These are phyloP conservation scores for Micrastur ruficollis DNA, from an alignment of 2,797 vertebrate genomes.

Conservation along the genomic window DNA sequence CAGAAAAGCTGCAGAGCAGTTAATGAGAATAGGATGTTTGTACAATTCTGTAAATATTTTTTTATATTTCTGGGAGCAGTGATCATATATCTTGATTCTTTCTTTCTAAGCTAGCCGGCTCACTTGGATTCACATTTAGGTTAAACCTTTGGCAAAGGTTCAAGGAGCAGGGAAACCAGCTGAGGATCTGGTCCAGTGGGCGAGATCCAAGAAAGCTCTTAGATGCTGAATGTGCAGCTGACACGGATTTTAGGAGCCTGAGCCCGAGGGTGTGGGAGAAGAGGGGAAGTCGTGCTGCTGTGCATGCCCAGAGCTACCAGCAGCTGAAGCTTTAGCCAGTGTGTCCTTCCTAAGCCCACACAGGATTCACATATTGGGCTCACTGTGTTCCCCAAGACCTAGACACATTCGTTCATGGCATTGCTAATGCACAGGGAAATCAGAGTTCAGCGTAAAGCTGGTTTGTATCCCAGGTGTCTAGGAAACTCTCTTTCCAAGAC, in stretches of 20 bases:
- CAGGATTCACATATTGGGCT: neutral
- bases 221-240: constrained; percentile 25
- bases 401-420: neutral
- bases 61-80: constrained; percentile 61
- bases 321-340: neutral
- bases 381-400: neutral
- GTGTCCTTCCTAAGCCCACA: neutral
- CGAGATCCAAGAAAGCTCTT: constrained; percentile 53
- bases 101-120: neutral
- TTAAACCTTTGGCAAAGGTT: constrained; percentile 24
- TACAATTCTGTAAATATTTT: constrained; percentile 67
- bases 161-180: constrained; percentile 30
- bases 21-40: constrained; percentile 70
- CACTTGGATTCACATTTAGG: constrained; percentile 24
- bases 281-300: neutral
- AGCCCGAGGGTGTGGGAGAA: neutral
- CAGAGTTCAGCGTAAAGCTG: neutral
- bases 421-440: neutral
- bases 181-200: constrained; percentile 27
- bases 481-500: neutral
- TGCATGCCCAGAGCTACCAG: neutral
- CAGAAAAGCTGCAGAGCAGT: constrained; percentile 40
- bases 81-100: constrained; percentile 29
- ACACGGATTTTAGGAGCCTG: neutral
- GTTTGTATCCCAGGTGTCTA: neutral